phyloP scores from a whole-genome alignment of 2,888 invertebrate species.

The Euplexia lucipara region DNA sequence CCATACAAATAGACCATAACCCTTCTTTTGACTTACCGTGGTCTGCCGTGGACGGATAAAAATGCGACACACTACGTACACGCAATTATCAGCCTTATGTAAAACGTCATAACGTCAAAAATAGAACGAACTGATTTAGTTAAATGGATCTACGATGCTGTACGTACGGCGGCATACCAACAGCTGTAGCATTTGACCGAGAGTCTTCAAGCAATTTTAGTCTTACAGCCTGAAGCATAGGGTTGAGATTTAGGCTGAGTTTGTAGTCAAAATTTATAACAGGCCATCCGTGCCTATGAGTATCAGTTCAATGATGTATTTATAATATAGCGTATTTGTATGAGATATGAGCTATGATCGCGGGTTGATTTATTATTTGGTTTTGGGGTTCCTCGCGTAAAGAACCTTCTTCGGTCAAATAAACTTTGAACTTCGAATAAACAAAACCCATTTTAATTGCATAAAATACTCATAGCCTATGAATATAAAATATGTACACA shows the following conservation, averaged over 20 bases:
- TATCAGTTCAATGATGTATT: conserved; percentile 59
- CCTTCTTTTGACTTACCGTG: conserved; percentile 41
- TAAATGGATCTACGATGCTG: conserved; percentile 49
- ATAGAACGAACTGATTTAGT: conserved; percentile 31
- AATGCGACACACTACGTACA: conserved; percentile 18
- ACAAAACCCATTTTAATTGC: not conserved
- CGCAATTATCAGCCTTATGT: conserved; percentile 50
- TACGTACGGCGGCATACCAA: conserved; percentile 52
- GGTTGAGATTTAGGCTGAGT: conserved; percentile 30
- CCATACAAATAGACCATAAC: conserved; percentile 52
- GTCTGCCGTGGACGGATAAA: conserved; percentile 45
- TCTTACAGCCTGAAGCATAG: conserved; percentile 12
- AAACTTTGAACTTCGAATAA: not conserved
- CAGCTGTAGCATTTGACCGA: conserved; percentile 58
- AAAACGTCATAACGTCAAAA: conserved; percentile 36
- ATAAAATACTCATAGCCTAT: not conserved
- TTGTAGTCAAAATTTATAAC: conserved; percentile 50
- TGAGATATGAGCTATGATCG: conserved; percentile 53
- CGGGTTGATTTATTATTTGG: conserved; percentile 52
- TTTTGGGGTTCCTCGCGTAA: conserved; percentile 19
- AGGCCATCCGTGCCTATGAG: conserved; percentile 41
- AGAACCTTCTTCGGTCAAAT: not conserved
- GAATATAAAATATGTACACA: too few species aligned
- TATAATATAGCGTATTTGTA: conserved; percentile 54
- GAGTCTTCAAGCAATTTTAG: conserved; percentile 37